Evolutionary conservation across 2,113 vertebrate species (phyloP).

Genomic region (Callorhinus ursinus): DNA sequence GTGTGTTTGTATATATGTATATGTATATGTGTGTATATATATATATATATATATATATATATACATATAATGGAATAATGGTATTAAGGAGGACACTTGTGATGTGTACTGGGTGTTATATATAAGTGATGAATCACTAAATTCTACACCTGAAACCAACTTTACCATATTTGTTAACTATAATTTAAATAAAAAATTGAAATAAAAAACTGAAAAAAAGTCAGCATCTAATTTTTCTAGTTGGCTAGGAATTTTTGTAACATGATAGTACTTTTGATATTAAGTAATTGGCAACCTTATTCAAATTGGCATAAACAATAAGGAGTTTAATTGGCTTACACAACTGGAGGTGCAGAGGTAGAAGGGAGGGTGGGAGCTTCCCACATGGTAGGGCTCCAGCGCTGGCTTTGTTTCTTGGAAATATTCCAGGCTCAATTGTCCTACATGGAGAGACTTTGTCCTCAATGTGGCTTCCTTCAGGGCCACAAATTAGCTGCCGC

Average conservation of each 20-base stretch:
- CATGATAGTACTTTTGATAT: not conserved
- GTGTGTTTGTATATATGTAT: no score
- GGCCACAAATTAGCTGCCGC: not conserved
- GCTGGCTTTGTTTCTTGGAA: not conserved
- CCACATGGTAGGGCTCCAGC: fast-evolving
- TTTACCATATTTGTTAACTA: not conserved
- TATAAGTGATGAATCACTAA: not conserved
- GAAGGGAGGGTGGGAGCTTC: not conserved
- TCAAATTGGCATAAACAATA: not conserved
- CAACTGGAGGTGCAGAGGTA: not conserved
- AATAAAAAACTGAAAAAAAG: not conserved
- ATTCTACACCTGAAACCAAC: not conserved
- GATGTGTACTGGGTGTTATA: not conserved
- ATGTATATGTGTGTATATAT: no score
- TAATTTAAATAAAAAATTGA: not conserved
- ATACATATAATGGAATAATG: no score
- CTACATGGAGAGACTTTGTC: not conserved
- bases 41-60: no score
- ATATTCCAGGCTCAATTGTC: not conserved
- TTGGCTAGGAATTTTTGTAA: not conserved
- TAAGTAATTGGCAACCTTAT: not conserved
- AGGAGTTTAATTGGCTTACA: not conserved
- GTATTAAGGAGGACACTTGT: not conserved
- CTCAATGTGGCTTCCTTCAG: not conserved
- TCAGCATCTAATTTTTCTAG: not conserved